Base-by-base conservation (phyloP, 2,888 invertebrate species). In the Eristalis tenax region DNA sequence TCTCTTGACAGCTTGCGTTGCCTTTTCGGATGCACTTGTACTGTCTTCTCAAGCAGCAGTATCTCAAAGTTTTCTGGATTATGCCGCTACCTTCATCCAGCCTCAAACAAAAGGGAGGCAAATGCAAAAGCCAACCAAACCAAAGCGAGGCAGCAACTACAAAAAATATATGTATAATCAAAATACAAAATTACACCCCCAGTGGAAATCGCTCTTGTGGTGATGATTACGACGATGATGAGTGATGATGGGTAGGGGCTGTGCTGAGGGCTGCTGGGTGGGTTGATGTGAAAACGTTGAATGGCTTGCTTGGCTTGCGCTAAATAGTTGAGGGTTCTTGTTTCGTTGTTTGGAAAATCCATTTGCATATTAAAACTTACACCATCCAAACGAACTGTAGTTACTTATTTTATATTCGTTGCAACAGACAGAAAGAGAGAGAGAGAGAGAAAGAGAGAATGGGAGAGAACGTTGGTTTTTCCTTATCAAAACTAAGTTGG, bases 291-390 rank as follows among this genome's bases (percentile, higher is more conserved):
- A 64, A 83, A 83, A 79, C 40, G 78, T 50, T 82, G 83, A 87
- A 79, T 83, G 57, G 71, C 64, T 68, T 73, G 69, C 77, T 69
- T 81, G 69, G 64, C 73, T 73, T 73, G 74, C 65, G 79, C 76
- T 80, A 79, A 86, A 83, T 75, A 87, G 87, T 83, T 80, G 64
- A 76, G 75, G 79, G 79, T 76, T 74, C 73, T 85, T 81, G 77
- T 85, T 83, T 83, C 63, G 65, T 87, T 87, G 79, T 74, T 87
- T 77, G 76, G 69, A 73, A 87, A 80, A 87, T 83, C 87, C 87
- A 87, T 87, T 87, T 87, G 83, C 87, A 87, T 87, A 87, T 87
- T 87, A 87, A 87, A 87, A 83, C 79, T 63, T 65, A 66, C 78
- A 78, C 66, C 78, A 57, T 40, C 50, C 18, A 50, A 8, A 18